Evolutionary conservation across 2,888 invertebrate genomes (phyloP).

Genomic region (Rhodophaea formosa): DNA sequence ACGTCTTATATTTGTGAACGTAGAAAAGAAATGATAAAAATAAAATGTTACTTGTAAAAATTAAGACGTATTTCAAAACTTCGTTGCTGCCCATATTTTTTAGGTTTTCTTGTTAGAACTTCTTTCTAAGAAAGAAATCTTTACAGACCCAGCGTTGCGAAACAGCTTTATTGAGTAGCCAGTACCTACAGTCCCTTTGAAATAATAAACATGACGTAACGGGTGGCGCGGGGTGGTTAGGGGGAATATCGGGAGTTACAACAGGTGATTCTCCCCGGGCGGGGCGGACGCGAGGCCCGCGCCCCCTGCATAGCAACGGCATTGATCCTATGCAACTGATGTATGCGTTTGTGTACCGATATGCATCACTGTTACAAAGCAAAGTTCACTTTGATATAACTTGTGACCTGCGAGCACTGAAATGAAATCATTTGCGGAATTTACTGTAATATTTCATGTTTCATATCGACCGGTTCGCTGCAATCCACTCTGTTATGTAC

Average conservation of each 20-base stretch:
- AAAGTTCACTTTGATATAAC: constrained; percentile 3
- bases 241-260: constrained; percentile 14
- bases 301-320: constrained; percentile 15
- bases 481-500: neutral
- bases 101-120: neutral
- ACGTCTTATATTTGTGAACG: too few species aligned
- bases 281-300: neutral
- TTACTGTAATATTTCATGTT: neutral
- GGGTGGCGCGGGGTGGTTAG: neutral
- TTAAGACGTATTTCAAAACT: neutral
- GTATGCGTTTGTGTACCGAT: constrained; percentile 3
- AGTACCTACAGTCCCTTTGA: neutral
- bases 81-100: neutral
- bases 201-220: constrained; percentile 8
- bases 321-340: constrained; percentile 15
- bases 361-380: constrained; percentile 5
- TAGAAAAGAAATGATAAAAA: too few species aligned
- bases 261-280: constrained; percentile 9
- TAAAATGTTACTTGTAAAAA: neutral
- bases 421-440: constrained; percentile 5
- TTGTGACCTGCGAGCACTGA: neutral
- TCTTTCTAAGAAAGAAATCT: neutral
- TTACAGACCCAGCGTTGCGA: too few species aligned
- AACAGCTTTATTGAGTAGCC: neutral
- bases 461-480: constrained; percentile 9